Base-by-base conservation (phyloP, 2,888 invertebrate genomes). In the Drosophila mulleri region DNA sequence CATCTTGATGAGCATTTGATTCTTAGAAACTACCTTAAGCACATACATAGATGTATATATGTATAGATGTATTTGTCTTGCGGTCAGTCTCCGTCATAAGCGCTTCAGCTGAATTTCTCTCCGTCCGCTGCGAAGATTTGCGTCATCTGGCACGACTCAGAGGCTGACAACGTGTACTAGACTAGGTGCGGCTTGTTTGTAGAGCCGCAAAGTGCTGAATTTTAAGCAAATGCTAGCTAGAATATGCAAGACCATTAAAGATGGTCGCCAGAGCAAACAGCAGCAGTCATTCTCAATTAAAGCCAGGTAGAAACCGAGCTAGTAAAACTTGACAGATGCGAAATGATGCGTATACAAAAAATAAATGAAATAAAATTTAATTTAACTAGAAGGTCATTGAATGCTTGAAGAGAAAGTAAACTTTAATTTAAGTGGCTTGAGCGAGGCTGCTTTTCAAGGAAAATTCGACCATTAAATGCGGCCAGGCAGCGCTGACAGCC, bases 1-100 rank as follows among this genome's bases (percentile, higher is more conserved):
- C 60, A 68, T 44, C 61, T 48, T 66, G 59, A 68, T 69, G 72
- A 72, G 65, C 58, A 75, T 68, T 72, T 72, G 70, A 78, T 84
- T 84, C 85, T 67, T 75, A 72, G 67, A 78, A 82, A 42, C 41
- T 41, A 41, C 11, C 50, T 18, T 39, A n/a, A 18, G 35, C 9
- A 52, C 7, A 26, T 26, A 7, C 5, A 26, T 26, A 6, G 5
- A 26, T 7, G 26, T 26, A 7, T 26, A 26, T 26, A 26, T 26
- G 4, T 26, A 26, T 23, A 42, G 56, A 53, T 18, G 26, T 37
- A 50, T 59, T 77, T 80, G 52, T 2, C 58, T 59, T 64, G 69
- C 67, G 67, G 69, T 70, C 67, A 69, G 39, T 54, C 35, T 32
- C 42, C 16, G 48, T 29, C 60, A 16, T 69, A 59, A 58, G 58